phyloP scores from a whole-genome alignment of 1,140 invertebrate species.

The Sipha flava region DNA sequence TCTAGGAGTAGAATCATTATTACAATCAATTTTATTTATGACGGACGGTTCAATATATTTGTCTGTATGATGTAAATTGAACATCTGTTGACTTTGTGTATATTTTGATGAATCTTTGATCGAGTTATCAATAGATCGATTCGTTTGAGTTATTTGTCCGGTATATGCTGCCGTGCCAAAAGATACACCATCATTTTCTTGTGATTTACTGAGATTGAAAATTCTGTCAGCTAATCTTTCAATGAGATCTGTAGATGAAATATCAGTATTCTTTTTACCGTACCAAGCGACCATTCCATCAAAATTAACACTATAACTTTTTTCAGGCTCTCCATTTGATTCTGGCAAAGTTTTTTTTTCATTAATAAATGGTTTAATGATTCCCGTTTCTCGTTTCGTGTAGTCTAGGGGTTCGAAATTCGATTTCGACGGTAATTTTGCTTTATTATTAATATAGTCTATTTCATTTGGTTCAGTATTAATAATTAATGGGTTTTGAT shows the following conservation, averaged over 20 bases:
- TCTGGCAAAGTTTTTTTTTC: background rate
- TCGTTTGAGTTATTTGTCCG: conserved; percentile 19
- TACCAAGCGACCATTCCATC: conserved; percentile 7
- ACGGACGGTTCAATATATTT: background rate
- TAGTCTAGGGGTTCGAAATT: conserved; percentile 24
- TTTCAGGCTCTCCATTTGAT: background rate
- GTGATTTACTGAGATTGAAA: conserved; percentile 7
- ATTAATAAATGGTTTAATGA: conserved; percentile 12
- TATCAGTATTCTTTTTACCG: conserved; percentile 5
- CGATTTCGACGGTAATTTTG: background rate
- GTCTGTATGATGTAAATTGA: background rate
- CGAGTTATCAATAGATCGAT: background rate
- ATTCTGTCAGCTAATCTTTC: conserved; percentile 22
- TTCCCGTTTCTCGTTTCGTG: conserved; percentile 24
- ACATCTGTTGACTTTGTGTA: background rate
- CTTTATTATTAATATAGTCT: background rate
- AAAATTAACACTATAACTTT: conserved; percentile 23
- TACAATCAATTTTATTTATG: background rate
- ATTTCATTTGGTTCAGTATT: background rate
- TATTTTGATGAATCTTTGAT: background rate
- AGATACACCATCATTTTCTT: background rate
- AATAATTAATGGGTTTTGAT: conserved; percentile 6
- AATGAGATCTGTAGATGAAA: conserved; percentile 26
- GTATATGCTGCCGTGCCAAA: background rate
- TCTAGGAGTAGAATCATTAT: background rate